phyloP scores from a whole-genome alignment of 2,113 vertebrate species.

The Nanger granti region DNA sequence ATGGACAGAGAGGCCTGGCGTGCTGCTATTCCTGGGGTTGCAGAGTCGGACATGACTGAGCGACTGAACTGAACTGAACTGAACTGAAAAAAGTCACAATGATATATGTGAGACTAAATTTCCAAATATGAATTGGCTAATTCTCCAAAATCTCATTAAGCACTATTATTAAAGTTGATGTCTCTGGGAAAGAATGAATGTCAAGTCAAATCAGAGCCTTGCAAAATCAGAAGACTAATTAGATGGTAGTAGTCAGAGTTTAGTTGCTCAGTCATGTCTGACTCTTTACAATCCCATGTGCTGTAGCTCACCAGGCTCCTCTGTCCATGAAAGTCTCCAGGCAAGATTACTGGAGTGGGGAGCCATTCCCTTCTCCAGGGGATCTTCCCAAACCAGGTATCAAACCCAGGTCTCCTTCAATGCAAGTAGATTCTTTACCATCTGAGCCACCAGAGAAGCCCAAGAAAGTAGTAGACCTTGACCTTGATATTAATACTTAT shows the following conservation, averaged over 20 bases:
- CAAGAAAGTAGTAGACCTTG: background rate
- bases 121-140: background rate
- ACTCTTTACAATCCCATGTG: background rate
- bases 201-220: background rate
- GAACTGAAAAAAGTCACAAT: background rate
- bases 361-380: background rate
- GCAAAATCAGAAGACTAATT: background rate
- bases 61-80: no score
- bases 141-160: background rate
- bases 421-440: background rate
- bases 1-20: no score
- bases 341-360: background rate
- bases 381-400: background rate
- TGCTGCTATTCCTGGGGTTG: fast-evolving
- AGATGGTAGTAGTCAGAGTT: background rate
- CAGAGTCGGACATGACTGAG: no score
- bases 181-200: background rate
- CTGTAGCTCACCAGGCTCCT: background rate
- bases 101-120: background rate
- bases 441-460: background rate
- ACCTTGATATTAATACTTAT: background rate
- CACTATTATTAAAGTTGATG: background rate
- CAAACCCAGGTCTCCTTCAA: background rate
- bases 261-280: background rate
- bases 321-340: background rate